Evolutionary conservation across 2,888 invertebrate genomes (phyloP).

Genomic region (Caenorhabditis drosophilae): DNA sequence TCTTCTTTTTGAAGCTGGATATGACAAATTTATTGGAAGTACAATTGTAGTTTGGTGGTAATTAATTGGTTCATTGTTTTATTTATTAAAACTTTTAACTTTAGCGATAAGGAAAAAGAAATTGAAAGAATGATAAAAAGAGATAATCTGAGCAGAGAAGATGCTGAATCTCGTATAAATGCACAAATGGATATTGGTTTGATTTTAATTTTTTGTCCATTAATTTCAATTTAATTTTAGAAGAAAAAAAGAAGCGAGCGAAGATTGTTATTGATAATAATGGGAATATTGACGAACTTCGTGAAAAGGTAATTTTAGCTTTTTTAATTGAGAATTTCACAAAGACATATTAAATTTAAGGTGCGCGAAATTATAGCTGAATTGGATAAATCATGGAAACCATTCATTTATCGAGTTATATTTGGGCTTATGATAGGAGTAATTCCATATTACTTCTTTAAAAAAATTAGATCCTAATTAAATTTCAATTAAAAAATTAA

Average conservation of each 20-base stretch:
- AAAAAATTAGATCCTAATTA: background rate
- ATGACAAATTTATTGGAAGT: constrained; percentile 53
- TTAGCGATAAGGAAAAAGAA: constrained; percentile 55
- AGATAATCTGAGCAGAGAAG: constrained; percentile 49
- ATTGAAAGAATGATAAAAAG: constrained; percentile 55
- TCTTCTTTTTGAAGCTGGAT: constrained; percentile 60
- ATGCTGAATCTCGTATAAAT: constrained; percentile 54
- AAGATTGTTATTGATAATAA: constrained; percentile 61
- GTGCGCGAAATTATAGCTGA: constrained; percentile 10
- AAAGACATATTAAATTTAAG: constrained; percentile 4
- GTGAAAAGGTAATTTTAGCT: constrained; percentile 31
- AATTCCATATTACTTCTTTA: constrained; percentile 27
- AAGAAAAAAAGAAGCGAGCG: constrained; percentile 50
- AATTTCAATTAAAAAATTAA: background rate
- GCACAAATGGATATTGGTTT: constrained; percentile 58
- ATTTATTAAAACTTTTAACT: constrained; percentile 12
- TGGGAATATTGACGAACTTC: constrained; percentile 48
- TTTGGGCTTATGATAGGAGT: constrained; percentile 25
- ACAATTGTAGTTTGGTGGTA: constrained; percentile 63
- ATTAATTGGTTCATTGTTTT: background rate
- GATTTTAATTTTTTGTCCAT: background rate
- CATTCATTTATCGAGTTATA: constrained; percentile 22
- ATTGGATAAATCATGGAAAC: constrained; percentile 35
- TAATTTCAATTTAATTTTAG: constrained; percentile 6
- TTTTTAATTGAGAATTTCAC: background rate